These are phyloP conservation scores for Felis catus DNA, from an alignment of 2,113 vertebrate genomes.

Conservation along the genomic window DNA sequence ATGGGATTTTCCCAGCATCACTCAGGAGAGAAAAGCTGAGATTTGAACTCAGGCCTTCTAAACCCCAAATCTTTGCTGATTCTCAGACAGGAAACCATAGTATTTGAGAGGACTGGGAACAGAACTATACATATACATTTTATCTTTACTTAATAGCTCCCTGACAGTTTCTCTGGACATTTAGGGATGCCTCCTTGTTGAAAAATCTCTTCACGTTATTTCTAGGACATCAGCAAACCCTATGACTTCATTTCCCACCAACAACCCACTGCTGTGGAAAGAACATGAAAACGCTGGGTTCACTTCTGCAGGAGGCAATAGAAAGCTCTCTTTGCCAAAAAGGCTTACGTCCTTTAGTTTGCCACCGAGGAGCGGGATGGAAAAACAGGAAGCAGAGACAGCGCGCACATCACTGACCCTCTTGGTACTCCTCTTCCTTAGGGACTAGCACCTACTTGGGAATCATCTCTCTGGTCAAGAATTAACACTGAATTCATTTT, in stretches of 20 bases:
- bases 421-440: background rate
- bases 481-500: background rate
- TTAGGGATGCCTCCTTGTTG: background rate
- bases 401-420: rapidly evolving
- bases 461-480: background rate
- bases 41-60: background rate
- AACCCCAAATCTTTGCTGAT: background rate
- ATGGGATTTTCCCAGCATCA: background rate
- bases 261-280: background rate
- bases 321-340: background rate
- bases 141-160: background rate
- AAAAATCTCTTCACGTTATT: background rate
- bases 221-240: background rate
- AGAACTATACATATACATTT: background rate
- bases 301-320: background rate
- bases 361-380: background rate
- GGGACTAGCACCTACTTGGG: background rate
- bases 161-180: background rate
- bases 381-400: background rate
- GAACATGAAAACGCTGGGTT: background rate
- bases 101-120: background rate
- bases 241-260: background rate
- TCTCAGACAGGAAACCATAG: background rate
- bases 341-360: background rate
- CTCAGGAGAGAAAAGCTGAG: background rate